Evolutionary conservation across 2,888 invertebrate genomes (phyloP).

Genomic region (Apamea epomidion): DNA sequence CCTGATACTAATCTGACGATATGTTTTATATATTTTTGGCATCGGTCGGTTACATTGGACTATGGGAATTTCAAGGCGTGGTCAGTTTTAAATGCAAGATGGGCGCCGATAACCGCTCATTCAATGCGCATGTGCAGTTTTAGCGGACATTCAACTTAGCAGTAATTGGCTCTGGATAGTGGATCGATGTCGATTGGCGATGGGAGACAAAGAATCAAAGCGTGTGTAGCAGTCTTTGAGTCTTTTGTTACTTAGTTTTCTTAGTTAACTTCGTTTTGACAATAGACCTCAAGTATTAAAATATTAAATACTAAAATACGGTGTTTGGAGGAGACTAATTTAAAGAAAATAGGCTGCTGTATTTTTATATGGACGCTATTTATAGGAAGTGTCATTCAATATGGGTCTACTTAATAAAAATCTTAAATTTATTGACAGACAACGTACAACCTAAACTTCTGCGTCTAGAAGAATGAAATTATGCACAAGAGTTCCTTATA

Average conservation of each 20-base stretch:
- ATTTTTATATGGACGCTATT: not conserved
- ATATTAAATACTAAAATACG: not conserved
- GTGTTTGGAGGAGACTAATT: not conserved
- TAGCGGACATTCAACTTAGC: slow-evolving; percentile 8
- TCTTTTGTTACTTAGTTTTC: no score
- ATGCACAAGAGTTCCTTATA: no score
- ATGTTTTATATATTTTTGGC: not conserved
- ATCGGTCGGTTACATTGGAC: not conserved
- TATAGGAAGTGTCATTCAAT: not conserved
- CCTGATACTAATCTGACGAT: not conserved
- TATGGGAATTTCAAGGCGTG: slow-evolving; percentile 23
- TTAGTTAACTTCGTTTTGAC: not conserved
- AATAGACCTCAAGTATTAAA: not conserved
- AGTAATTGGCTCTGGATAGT: slow-evolving; percentile 18
- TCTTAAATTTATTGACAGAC: no score
- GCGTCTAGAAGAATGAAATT: no score
- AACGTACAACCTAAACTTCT: no score
- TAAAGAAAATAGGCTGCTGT: not conserved
- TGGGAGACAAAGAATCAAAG: not conserved
- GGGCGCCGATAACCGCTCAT: slow-evolving; percentile 3
- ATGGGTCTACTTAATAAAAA: not conserved
- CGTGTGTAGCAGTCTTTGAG: no score
- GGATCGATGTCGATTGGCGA: not conserved
- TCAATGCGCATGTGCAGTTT: slow-evolving; percentile 36
- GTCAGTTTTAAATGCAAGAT: slow-evolving; percentile 26